Evolutionary conservation across 1,140 invertebrate species (phyloP).

Genomic region (Argopecten irradians): DNA sequence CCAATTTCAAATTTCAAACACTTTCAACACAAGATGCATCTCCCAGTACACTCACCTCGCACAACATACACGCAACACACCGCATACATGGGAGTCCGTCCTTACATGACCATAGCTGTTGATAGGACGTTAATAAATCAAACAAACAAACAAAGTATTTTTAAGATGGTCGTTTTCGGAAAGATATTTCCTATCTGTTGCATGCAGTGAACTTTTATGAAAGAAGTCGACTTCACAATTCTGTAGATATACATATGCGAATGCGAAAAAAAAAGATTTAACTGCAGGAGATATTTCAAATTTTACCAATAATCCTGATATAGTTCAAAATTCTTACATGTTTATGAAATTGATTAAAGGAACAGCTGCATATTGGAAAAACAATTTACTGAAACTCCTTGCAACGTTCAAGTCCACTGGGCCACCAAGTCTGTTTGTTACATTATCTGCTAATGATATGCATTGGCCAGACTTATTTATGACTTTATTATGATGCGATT

Average conservation of each 20-base stretch:
- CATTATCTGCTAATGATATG: slow-evolving; percentile 51
- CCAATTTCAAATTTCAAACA: slow-evolving; percentile 19
- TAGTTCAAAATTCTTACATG: slow-evolving; percentile 45
- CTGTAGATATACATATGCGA: slow-evolving; percentile 43
- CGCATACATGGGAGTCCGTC: too few relatives aligned
- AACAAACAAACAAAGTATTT: too few relatives aligned
- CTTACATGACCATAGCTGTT: too few relatives aligned
- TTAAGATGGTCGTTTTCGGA: slow-evolving; percentile 26
- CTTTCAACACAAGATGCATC: slow-evolving; percentile 34
- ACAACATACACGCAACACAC: too few relatives aligned
- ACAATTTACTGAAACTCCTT: slow-evolving; percentile 34
- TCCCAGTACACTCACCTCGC: too few relatives aligned
- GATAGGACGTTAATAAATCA: too few relatives aligned
- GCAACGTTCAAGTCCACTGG: slow-evolving; percentile 39
- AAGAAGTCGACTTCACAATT: background rate
- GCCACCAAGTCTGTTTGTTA: slow-evolving; percentile 46
- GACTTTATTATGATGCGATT: slow-evolving; percentile 38
- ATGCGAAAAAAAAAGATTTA: slow-evolving; percentile 28
- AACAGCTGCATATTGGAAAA: slow-evolving; percentile 42
- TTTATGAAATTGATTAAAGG: slow-evolving; percentile 51
- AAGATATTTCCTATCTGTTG: slow-evolving; percentile 44
- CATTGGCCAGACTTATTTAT: slow-evolving; percentile 51
- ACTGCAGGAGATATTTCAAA: slow-evolving; percentile 26
- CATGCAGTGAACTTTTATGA: slow-evolving; percentile 33
- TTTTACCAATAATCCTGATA: background rate